Evolutionary conservation across 2,113 vertebrate genomes (phyloP).

Genomic region (Urocolius indicus): DNA sequence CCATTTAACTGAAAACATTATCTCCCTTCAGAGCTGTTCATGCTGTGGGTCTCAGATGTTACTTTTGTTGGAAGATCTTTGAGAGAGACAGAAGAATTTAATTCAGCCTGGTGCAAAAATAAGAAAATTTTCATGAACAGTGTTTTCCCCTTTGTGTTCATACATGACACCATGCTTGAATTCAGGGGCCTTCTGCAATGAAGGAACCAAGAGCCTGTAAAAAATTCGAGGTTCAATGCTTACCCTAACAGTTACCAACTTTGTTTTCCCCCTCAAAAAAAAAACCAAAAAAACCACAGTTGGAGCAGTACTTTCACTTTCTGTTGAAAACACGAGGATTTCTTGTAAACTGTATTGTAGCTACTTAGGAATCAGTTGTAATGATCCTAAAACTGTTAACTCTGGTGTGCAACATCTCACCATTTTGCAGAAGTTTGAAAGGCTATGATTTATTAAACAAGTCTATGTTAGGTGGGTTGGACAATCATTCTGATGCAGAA

Average conservation of each 20-base stretch:
- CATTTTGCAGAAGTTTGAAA: background rate
- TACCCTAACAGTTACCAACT: background rate
- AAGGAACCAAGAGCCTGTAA: background rate
- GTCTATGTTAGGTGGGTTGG: background rate
- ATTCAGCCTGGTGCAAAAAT: background rate
- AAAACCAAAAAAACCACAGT: rapidly evolving
- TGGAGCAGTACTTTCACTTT: background rate
- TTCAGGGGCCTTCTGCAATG: background rate
- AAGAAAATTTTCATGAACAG: background rate
- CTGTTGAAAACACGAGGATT: background rate
- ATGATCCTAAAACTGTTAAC: background rate
- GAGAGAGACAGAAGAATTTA: background rate
- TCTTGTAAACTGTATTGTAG: background rate
- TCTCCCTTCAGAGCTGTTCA: background rate
- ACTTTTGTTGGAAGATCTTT: background rate
- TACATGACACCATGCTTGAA: background rate
- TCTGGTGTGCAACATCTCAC: background rate
- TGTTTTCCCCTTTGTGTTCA: background rate
- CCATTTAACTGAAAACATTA: background rate
- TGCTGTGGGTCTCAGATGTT: background rate
- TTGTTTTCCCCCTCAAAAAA: rapidly evolving
- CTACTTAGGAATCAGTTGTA: background rate
- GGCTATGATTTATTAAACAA: background rate
- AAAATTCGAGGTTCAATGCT: background rate
- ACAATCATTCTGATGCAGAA: background rate